A percentile compares a stretch with the other conserved stretches of the same genome.
phyloP scores from a whole-genome alignment of 2,113 vertebrate genomes.

The Crotalus horridus region DNA sequence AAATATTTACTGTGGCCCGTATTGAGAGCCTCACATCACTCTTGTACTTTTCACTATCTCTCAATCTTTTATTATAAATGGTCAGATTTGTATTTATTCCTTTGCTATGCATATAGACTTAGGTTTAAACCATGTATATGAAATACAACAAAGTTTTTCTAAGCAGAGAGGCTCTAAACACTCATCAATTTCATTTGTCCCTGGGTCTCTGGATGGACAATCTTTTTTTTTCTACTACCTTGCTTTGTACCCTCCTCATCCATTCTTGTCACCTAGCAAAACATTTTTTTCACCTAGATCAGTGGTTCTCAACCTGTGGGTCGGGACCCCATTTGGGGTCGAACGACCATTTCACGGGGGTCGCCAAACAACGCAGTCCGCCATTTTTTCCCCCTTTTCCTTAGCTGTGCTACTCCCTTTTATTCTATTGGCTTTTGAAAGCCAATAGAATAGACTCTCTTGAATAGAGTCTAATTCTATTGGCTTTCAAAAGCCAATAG shows the following conservation, averaged over 20 bases:
- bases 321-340: too few relatives aligned
- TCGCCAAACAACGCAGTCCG: too few relatives aligned
- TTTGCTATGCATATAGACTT: neutral
- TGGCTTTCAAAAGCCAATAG: too few relatives aligned
- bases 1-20: neutral
- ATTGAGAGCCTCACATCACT: neutral
- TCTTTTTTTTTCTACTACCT: neutral
- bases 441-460: too few relatives aligned
- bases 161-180: neutral
- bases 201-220: neutral
- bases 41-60: neutral
- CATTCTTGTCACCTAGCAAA: neutral
- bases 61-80: neutral
- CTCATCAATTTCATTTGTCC: neutral
- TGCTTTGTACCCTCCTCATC: neutral
- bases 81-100: neutral
- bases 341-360: too few relatives aligned
- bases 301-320: too few relatives aligned
- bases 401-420: too few relatives aligned
- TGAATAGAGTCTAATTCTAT: too few relatives aligned
- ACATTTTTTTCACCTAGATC: neutral
- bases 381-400: too few relatives aligned
- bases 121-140: neutral
- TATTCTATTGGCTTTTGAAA: too few relatives aligned
- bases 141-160: neutral